These are phyloP conservation scores for Actinia equina DNA, from an alignment of 64 coral and sea anemone species.

Conservation along the genomic window DNA sequence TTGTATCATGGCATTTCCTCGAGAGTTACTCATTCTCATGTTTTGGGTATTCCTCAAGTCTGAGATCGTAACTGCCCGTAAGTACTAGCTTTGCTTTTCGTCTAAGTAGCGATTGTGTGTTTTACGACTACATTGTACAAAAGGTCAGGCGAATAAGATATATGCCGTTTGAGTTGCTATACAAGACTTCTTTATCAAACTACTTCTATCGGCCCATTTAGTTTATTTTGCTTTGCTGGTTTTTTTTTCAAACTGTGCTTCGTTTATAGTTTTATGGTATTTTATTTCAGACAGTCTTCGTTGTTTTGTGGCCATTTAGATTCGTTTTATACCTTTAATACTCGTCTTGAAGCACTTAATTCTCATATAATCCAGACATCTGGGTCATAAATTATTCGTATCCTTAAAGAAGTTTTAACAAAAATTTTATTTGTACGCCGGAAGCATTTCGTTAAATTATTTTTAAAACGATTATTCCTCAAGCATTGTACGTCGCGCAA, in stretches of 20 bases:
- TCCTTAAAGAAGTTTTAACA: no score
- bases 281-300: background rate
- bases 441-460: background rate
- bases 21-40: background rate
- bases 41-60: conserved; percentile 9
- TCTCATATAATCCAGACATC: background rate
- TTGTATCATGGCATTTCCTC: background rate
- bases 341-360: background rate
- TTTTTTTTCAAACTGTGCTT: background rate
- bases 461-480: no score
- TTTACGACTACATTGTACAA: background rate
- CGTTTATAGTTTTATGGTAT: background rate
- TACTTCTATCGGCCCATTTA: no score
- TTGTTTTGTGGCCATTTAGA: background rate
- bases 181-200: conserved; percentile 6
- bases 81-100: background rate
- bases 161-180: background rate
- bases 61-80: conserved; percentile 12
- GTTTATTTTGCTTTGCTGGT: background rate
- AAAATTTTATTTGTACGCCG: no score
- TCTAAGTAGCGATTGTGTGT: background rate
- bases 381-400: background rate
- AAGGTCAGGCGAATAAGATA: conserved; percentile 5
- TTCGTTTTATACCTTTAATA: background rate
- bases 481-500: no score